phyloP scores from a whole-genome alignment of 2,888 invertebrate genomes.

The Temnothorax rugatulus region DNA sequence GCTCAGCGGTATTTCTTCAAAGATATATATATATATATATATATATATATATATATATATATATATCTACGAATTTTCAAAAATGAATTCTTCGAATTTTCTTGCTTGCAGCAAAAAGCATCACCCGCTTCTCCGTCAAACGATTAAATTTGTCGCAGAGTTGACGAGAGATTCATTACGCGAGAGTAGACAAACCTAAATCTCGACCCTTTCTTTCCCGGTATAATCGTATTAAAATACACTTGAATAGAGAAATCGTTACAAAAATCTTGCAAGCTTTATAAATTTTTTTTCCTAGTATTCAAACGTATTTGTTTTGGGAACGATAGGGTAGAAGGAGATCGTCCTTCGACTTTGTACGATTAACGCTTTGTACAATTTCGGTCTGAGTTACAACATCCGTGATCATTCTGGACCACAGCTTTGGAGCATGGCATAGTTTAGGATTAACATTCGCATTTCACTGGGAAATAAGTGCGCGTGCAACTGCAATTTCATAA shows the following conservation, averaged over 20 bases:
- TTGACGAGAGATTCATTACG: conserved; percentile 51
- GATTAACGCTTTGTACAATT: conserved; percentile 53
- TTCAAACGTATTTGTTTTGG: conserved; percentile 14
- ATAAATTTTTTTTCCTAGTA: conserved; percentile 5
- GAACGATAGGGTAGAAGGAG: conserved; percentile 14
- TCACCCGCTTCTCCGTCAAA: neutral
- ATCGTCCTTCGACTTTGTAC: conserved; percentile 39
- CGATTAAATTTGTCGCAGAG: conserved; percentile 19
- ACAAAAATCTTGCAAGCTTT: conserved; percentile 66
- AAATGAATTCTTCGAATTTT: conserved; percentile 7
- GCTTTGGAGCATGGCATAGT: conserved; percentile 38
- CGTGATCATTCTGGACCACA: conserved; percentile 20
- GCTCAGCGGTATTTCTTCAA: neutral
- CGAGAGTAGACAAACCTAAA: conserved; percentile 41
- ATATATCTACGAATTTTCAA: neutral
- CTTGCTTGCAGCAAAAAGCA: neutral
- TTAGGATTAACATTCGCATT: conserved; percentile 36
- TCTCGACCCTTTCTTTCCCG: conserved; percentile 34
- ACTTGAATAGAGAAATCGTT: conserved; percentile 37
- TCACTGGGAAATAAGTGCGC: conserved; percentile 54
- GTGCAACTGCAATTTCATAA: conserved; percentile 37
- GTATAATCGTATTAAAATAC: conserved; percentile 35
- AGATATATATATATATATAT: neutral
- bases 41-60: neutral
- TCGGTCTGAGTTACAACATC: conserved; percentile 34